A percentile compares a stretch with the other conserved stretches of the same genome.
phyloP scores from a whole-genome alignment of 1,140 invertebrate genomes.

The Zaprionus inermis region DNA sequence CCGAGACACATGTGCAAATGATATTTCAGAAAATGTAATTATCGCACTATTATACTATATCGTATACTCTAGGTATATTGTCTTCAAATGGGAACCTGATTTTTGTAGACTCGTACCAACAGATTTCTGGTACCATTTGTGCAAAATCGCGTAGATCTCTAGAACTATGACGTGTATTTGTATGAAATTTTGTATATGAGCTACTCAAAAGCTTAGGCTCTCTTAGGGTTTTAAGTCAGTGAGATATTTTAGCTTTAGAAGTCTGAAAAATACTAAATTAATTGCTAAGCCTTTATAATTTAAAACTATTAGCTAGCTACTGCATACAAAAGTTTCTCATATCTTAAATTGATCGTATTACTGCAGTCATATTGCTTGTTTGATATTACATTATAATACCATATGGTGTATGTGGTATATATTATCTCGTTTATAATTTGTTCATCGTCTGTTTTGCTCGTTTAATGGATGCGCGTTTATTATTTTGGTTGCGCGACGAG shows the following conservation, averaged over 20 bases:
- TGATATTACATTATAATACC: background rate
- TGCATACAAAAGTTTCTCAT: background rate
- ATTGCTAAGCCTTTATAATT: too few relatives aligned
- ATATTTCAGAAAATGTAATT: background rate
- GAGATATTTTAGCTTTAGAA: background rate
- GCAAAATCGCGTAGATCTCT: background rate
- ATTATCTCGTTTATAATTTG: background rate
- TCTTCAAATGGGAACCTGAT: background rate
- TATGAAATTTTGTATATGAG: background rate
- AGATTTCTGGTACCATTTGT: background rate
- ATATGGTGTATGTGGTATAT: background rate
- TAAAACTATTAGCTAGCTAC: too few relatives aligned
- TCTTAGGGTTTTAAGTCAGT: background rate
- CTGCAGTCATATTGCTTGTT: background rate
- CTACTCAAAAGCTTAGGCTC: background rate
- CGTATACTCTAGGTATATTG: background rate
- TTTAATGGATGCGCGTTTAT: slow-evolving; percentile 26
- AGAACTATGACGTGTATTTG: background rate
- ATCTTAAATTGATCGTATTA: background rate
- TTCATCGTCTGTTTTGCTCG: background rate
- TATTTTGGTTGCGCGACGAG: slow-evolving; percentile 4
- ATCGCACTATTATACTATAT: background rate
- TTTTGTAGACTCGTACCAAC: background rate
- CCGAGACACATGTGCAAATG: background rate
- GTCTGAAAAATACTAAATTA: too few relatives aligned